Evolutionary conservation across 2,113 vertebrate genomes (phyloP).

Genomic region (Brachyhypopomus gauderio): DNA sequence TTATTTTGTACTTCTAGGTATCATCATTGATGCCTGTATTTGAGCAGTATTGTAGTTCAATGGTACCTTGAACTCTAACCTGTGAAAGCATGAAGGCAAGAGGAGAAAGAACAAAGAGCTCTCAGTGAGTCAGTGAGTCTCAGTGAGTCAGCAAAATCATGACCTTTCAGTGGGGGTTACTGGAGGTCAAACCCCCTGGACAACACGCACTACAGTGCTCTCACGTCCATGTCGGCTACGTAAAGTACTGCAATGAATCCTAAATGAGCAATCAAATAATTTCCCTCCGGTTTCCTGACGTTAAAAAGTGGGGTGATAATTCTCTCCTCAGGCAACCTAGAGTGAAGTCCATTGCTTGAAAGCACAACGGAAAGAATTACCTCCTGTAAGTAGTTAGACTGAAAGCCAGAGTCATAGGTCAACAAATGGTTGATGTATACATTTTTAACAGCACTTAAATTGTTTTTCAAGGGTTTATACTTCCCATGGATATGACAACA

Average conservation of each 20-base stretch:
- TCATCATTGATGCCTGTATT: too few species aligned
- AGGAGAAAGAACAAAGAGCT: constrained; percentile 60
- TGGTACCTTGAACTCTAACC: too few species aligned
- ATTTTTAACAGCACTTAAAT: constrained; percentile 12
- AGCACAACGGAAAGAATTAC: neutral
- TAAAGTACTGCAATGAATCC: neutral
- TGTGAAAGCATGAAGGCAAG: constrained; percentile 55
- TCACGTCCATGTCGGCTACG: neutral
- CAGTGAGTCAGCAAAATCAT: constrained; percentile 65
- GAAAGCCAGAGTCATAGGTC: constrained; percentile 19
- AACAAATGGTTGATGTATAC: constrained; percentile 2
- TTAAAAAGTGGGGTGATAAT: neutral
- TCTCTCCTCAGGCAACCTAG: neutral
- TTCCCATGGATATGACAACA: neutral
- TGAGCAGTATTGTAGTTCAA: too few species aligned
- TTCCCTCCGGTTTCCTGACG: neutral
- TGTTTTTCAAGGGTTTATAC: neutral
- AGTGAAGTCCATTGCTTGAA: neutral
- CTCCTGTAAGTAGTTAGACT: neutral
- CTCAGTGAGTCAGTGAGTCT: constrained; percentile 63
- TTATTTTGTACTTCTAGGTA: too few species aligned
- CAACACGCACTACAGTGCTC: constrained; percentile 36
- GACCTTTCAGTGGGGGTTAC: constrained; percentile 58
- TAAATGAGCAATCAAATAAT: neutral
- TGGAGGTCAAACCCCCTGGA: constrained; percentile 56